Conservation (phyloP, 2,797 vertebrate genomes). For the Alosa sapidissima region DNA sequence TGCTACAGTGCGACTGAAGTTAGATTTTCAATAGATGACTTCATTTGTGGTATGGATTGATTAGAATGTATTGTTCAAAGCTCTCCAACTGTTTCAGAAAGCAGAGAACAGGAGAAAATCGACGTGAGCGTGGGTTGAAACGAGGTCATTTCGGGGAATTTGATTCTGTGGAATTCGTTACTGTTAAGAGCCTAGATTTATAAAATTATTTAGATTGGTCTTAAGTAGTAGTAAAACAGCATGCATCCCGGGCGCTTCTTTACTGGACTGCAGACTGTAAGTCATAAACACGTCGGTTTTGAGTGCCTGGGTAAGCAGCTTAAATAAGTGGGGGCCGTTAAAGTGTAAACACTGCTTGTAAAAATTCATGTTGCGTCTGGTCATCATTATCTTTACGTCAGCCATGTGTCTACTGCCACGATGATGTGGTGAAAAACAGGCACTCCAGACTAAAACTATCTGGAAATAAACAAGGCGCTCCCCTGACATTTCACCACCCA, state of each 20-base stretch:
- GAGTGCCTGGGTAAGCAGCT: constrained; percentile 11
- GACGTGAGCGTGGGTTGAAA: not conserved
- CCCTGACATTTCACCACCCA: not conserved
- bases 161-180: not conserved
- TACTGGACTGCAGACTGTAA: constrained; percentile 15
- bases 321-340: constrained; percentile 34
- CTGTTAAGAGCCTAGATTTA: not conserved
- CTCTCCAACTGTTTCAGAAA: not conserved
- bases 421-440: not conserved
- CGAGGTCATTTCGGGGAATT: not conserved
- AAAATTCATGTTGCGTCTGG: constrained; percentile 49
- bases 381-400: constrained; percentile 48
- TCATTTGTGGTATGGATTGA: not conserved
- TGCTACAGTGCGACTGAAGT: not conserved
- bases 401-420: not conserved
- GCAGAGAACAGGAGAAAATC: not conserved
- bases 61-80: not conserved
- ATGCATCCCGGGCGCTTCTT: not conserved
- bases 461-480: constrained; percentile 41
- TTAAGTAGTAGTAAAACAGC: constrained; percentile 7
- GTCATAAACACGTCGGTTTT: constrained; percentile 15
- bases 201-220: not conserved
- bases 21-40: not conserved
- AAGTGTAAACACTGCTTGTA: constrained; percentile 50
- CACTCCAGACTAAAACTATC: constrained; percentile 36